Evolutionary conservation across 2,797 vertebrate genomes (phyloP).

Genomic region (Neopelma chrysocephalum): DNA sequence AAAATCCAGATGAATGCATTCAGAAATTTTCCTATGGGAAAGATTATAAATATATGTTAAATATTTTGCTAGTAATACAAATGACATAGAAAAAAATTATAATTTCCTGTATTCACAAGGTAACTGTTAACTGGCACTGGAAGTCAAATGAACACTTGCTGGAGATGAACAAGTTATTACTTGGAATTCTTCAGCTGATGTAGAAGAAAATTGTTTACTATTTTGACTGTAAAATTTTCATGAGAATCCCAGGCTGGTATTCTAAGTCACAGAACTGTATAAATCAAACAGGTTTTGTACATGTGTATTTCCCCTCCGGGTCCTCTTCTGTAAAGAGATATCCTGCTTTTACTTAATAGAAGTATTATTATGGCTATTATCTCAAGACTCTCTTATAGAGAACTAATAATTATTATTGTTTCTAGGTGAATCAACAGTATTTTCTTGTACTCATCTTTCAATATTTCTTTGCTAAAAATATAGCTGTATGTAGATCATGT

Average conservation of each 20-base stretch:
- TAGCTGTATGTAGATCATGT: background rate
- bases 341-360: background rate
- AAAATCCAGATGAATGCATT: conserved; percentile 27
- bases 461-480: background rate
- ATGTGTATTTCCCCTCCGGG: background rate
- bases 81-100: background rate
- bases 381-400: background rate
- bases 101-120: background rate
- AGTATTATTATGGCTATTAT: background rate
- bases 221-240: background rate
- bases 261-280: background rate
- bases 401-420: background rate
- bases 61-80: background rate
- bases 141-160: background rate
- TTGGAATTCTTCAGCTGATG: background rate
- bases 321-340: background rate
- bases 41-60: conserved; percentile 1
- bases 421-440: background rate
- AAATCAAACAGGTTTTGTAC: background rate
- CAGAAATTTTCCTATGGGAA: background rate
- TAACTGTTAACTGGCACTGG: background rate
- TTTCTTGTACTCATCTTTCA: background rate
- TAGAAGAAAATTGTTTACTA: background rate
- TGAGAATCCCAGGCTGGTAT: background rate
- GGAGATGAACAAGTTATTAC: background rate